A percentile compares a stretch with the other conserved stretches of the same genome.
phyloP scores from a whole-genome alignment of 1,140 invertebrate genomes.

The Apis cerana region DNA sequence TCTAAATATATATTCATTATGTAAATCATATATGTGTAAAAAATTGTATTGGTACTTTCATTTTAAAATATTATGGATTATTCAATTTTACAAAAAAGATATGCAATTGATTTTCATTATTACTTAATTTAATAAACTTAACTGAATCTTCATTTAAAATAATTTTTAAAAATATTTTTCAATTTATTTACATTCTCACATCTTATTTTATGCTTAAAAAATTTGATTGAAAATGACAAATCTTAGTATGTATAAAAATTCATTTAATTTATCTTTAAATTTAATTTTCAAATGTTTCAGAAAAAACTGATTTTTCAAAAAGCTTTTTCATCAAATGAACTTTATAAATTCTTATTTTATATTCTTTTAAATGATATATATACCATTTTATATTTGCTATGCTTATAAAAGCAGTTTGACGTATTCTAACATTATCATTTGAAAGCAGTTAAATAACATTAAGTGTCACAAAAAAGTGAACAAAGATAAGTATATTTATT shows the following conservation, averaged over 20 bases:
- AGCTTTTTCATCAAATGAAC: not conserved
- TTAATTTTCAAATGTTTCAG: not conserved
- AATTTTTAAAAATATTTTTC: conserved; percentile 30
- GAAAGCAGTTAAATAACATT: conserved; percentile 55
- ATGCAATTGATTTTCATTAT: conserved; percentile 34
- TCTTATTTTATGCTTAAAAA: conserved; percentile 71
- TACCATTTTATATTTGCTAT: conserved; percentile 35
- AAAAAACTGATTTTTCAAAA: conserved; percentile 2
- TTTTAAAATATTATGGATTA: not conserved
- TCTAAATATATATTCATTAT: conserved; percentile 29
- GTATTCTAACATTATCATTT: conserved; percentile 42
- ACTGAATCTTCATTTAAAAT: conserved; percentile 19
- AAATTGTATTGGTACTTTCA: not conserved
- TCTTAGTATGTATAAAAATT: conserved; percentile 59
- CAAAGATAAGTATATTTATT: conserved; percentile 32
- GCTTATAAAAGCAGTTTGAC: conserved; percentile 45
- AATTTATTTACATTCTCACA: conserved; percentile 75
- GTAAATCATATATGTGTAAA: conserved; percentile 29
- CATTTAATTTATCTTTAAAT: conserved; percentile 20
- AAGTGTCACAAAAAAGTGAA: conserved; percentile 53
- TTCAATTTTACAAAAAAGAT: not conserved
- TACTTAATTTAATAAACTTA: not conserved
- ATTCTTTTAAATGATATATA: conserved; percentile 35
- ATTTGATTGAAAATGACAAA: conserved; percentile 72
- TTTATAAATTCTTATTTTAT: conserved; percentile 31